Evolutionary conservation across 2,888 invertebrate genomes (phyloP), one percentile per base, ranked within the genome.

Genomic region (Nomada ferruginata): DNA sequence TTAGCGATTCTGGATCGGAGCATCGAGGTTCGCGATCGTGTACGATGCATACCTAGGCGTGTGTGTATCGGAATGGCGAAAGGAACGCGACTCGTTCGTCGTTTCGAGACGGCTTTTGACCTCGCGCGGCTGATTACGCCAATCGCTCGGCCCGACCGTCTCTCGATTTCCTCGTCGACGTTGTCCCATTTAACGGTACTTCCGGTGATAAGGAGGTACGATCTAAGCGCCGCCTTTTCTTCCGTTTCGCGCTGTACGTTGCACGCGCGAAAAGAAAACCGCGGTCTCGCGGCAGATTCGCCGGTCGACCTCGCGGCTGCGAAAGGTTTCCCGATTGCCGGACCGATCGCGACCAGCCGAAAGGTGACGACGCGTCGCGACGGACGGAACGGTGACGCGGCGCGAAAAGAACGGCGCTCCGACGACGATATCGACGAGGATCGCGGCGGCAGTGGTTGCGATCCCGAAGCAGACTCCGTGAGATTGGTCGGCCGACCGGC

Each of bases 131-230:
- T 70, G 87, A 88, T 88, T 88, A 85, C 69, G 74, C 76, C 82
- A 88, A 87, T 87, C 87, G 81, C 82, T 60, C 47, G 77, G 71
- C 68, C 26, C 68, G 55, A 47, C 11, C 75, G 83, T 66, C 44
- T 86, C 79, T 83, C 82, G 86, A 81, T 88, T 83, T 84, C 84
- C 84, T 86, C 77, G 70, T 84, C 75, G 69, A 68, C 70, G 76
- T 64, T 77, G 84, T 82, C 72, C 88, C 76, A 88, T 68, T 88
- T 88, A 87, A 59, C 64, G 64, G 86, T 72, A 70, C 87, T 86
- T 87, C 87, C 87, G 88, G 88, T 75, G 87, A 87, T 88, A 87
- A 87, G 70, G 55, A 68, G 55, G n/a, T 50, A 20, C 80, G 59
- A 63, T 59, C 64, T 65, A 78, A 64, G 74, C 86, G 81, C 57